Base-by-base conservation (phyloP, 2,797 vertebrate species). In the Myotis planiceps region DNA sequence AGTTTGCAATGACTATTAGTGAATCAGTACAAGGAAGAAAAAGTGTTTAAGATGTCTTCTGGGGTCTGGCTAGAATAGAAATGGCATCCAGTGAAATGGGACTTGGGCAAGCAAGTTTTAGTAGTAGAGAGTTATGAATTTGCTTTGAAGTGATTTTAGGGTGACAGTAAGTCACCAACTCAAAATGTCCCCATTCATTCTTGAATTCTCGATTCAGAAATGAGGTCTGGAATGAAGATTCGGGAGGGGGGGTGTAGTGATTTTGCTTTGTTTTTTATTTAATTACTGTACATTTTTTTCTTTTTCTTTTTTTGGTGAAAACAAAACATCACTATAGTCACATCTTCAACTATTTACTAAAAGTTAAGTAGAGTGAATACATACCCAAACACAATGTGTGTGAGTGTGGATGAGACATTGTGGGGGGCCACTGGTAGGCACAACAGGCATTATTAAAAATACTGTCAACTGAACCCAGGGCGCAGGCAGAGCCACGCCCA, bases 161-260 rank as follows among this genome's bases (percentile, higher is more conserved):
- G 19, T 69, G n/a, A 42, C n/a, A 34, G 10, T 13, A 80, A 85
- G 79, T 58, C 29, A 32, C 18, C 39, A 75, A 27, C 27, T 92
- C 74, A 65, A 53, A 69, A 23, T 32, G 3, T 3, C 9, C 15
- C 27, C 6, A 51, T 29, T 58, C 55, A 58, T 58, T 58, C 55
- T 58, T 58, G 55, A 58, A 58, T 58, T 58, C 25, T 58, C 13
- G 25, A 25, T 27, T 42, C 7, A 37, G 55, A 69, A 32, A 68
- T 14, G 13, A 80, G 37, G 21, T 29, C 42, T 55, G 51, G 27
- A 55, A 19, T 5, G 1, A 81, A 68, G 51, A 15, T 0, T 6
- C 2, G 53, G 25, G 1, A 2, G 55, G 4, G 0, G 5, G 25
- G 4, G 5, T 45, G 3, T 45, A 58, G 14, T 23, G 25, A 55